Evolutionary conservation across 1,140 invertebrate species (phyloP), one percentile per base, ranked within the genome.

Genomic region (Aporrectodea caliginosa): DNA sequence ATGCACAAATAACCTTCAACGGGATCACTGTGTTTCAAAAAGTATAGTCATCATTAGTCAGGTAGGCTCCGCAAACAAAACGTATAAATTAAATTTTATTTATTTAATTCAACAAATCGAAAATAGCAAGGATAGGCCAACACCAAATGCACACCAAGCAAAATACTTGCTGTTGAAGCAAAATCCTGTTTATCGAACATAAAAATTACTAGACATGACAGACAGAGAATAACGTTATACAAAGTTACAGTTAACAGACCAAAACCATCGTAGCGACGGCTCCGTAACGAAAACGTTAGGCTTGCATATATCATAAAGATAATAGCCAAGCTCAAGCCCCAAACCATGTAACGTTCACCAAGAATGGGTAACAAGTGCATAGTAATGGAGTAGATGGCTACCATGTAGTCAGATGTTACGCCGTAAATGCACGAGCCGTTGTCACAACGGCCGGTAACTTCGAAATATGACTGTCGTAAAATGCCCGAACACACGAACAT

Each of bases 351-450:
- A 33, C 33, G 12, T 1, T 2, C 6, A 1, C 34, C 73, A 1
- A 74, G 22, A n/a, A 74, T 31, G 1, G 29, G 29, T 27, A 30
- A 2, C 73, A 74, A 31, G 73, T 74, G 73, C 30, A 30, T 32
- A 34, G 73, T 33, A 31, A 74, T 30, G 32, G 29, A 31, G 73
- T 33, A 74, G 34, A 34, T 22, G 73, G 32, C 31, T 0, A 74
- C 73, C 1, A 77, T 34, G 58, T 77, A 77, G 33, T 77, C 75
- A 16, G 75, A 77, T 1, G 75, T 77, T n/a, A 77, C 35, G 14
- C 75, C 75, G n/a, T 58, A 77, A 16, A 58, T 1, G n/a, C 75
- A 77, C 0, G 35, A n/a, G 43, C 43, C 75, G 34, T 58, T 31
- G 27, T 35, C 75, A n/a, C 34, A 29, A n/a, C 75, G 35, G 6